Conservation (phyloP, 1,140 invertebrate genomes). For the Aleiodes sp. region DNA sequence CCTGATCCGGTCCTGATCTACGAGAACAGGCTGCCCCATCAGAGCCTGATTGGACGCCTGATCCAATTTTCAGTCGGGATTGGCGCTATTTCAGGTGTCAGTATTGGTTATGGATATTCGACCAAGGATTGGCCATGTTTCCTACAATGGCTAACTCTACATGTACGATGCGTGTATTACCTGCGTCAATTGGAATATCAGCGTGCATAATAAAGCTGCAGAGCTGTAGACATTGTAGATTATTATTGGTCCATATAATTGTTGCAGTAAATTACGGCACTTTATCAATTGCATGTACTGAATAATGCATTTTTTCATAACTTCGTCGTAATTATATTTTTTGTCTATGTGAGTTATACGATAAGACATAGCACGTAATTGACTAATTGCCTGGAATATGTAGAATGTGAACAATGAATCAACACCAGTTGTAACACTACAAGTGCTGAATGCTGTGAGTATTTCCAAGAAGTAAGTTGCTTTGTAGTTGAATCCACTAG, state of each 20-base stretch:
- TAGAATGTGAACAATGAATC: slow-evolving; percentile 41
- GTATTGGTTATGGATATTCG: too few relatives aligned
- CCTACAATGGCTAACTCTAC: too few relatives aligned
- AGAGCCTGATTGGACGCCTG: too few relatives aligned
- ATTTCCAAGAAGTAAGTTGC: slow-evolving; percentile 32
- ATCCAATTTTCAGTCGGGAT: too few relatives aligned
- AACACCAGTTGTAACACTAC: slow-evolving; percentile 34
- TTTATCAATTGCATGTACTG: slow-evolving; percentile 30
- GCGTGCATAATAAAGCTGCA: slow-evolving; percentile 41
- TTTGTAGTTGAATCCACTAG: slow-evolving; percentile 21
- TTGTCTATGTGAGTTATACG: slow-evolving; percentile 32
- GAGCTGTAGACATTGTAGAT: slow-evolving; percentile 37
- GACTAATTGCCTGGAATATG: slow-evolving; percentile 40
- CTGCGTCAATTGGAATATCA: too few relatives aligned
- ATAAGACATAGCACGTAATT: slow-evolving; percentile 27
- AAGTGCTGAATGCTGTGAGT: slow-evolving; percentile 3
- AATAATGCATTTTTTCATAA: slow-evolving; percentile 29
- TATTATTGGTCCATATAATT: slow-evolving; percentile 43
- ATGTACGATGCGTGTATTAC: too few relatives aligned
- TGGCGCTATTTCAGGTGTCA: too few relatives aligned
- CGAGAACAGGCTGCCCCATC: too few relatives aligned
- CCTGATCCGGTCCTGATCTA: too few relatives aligned
- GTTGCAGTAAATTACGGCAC: slow-evolving; percentile 36
- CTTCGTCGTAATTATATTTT: slow-evolving; percentile 14
- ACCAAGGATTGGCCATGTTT: too few relatives aligned